Percentiles rank a stretch among this genome's conserved stretches.
Conservation (phyloP, 2,113 vertebrate species). For the Cottus gobio region DNA sequence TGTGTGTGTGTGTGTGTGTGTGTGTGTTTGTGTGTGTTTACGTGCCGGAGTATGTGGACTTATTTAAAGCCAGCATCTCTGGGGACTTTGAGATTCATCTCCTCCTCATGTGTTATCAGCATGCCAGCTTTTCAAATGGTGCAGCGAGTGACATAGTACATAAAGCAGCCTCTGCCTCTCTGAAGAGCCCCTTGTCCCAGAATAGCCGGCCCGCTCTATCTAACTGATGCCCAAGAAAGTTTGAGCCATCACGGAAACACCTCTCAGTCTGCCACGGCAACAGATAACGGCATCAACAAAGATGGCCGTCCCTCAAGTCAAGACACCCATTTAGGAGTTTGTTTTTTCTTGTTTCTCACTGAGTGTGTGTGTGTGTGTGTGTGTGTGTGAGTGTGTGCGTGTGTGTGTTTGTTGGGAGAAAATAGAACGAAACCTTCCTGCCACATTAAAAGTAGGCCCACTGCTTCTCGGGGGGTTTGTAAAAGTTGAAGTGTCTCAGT, state of each 20-base stretch:
- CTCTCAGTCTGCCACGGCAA: constrained; percentile 67
- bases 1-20: constrained; percentile 34
- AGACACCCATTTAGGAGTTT: constrained; percentile 5
- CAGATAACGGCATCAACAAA: constrained; percentile 76
- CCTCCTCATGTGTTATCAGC: constrained; percentile 80
- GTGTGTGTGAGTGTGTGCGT: too few relatives aligned
- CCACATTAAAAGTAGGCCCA: background rate
- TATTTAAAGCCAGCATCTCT: constrained; percentile 80
- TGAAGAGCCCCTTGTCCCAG: constrained; percentile 80
- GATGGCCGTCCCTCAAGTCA: constrained; percentile 55
- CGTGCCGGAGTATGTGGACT: constrained; percentile 60
- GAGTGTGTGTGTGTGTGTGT: background rate
- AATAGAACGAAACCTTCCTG: background rate
- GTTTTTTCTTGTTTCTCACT: background rate
- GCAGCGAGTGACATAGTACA: constrained; percentile 80
- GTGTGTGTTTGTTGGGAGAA: background rate
- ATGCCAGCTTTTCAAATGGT: constrained; percentile 73
- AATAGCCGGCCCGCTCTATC: constrained; percentile 80
- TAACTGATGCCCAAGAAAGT: constrained; percentile 77
- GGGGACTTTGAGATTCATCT: constrained; percentile 77
- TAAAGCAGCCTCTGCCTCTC: constrained; percentile 79
- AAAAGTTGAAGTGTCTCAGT: background rate
- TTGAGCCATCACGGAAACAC: constrained; percentile 79
- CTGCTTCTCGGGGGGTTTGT: background rate
- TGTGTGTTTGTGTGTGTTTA: constrained; percentile 45